Percentiles rank a stretch among this genome's conserved stretches.
These are phyloP conservation scores for Sebastes glaucus DNA, from an alignment of 2,797 vertebrate species.

Conservation along the genomic window DNA sequence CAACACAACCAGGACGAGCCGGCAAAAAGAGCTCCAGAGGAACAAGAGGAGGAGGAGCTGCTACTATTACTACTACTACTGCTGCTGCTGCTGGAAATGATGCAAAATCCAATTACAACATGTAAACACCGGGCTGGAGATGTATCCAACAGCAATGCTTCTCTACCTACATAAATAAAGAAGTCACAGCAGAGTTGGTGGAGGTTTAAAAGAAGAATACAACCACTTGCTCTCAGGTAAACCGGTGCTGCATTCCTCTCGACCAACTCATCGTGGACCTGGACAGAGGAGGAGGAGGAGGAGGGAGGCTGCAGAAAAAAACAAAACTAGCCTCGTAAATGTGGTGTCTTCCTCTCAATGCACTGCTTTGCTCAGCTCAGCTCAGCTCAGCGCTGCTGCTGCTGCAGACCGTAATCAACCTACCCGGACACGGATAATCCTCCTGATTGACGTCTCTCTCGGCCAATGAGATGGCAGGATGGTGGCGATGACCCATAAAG, in stretches of 20 bases:
- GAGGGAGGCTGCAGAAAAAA: slow-evolving; percentile 12
- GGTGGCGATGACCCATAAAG: not conserved
- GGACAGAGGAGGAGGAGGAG: slow-evolving; percentile 4
- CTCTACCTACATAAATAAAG: slow-evolving; percentile 19
- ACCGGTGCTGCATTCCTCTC: slow-evolving; percentile 61
- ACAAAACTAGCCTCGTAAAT: slow-evolving; percentile 43
- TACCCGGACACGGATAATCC: slow-evolving; percentile 66
- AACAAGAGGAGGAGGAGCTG: slow-evolving; percentile 7
- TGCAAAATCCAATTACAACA: slow-evolving; percentile 66
- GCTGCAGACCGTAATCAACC: slow-evolving; percentile 61
- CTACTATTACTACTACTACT: not conserved
- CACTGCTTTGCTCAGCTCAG: slow-evolving; percentile 40
- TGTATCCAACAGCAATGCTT: not conserved
- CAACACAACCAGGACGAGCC: slow-evolving; percentile 17
- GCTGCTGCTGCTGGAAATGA: slow-evolving; percentile 30
- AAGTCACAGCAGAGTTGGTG: slow-evolving; percentile 21
- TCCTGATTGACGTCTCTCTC: slow-evolving; percentile 46
- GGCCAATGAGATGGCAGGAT: slow-evolving; percentile 65
- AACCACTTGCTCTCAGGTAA: slow-evolving; percentile 63
- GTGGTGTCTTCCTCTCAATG: slow-evolving; percentile 59
- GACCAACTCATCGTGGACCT: slow-evolving; percentile 64
- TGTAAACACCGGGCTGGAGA: slow-evolving; percentile 44
- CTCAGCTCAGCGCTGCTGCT: slow-evolving; percentile 21
- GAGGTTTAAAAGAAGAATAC: slow-evolving; percentile 5
- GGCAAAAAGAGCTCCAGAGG: slow-evolving; percentile 10